Evolutionary conservation across 2,113 vertebrate genomes (phyloP), one percentile per base, ranked within the genome.

Genomic region (Miniopterus natalensis): DNA sequence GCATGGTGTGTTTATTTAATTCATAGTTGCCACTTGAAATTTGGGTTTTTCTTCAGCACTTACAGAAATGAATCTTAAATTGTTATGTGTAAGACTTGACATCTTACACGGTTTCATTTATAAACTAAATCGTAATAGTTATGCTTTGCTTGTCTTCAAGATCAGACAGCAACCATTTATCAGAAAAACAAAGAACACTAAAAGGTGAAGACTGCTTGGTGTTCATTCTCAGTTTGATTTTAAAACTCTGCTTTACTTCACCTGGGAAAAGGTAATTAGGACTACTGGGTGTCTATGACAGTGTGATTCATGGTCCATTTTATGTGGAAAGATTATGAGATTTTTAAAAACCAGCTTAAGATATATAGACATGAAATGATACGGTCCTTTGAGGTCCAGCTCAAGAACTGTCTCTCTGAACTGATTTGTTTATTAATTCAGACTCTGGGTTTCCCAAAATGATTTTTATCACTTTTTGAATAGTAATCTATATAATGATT

Each of bases 81-180:
- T 92, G 63, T 78, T 92, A 63, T 78, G 17, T 45, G 8, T 77
- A 66, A 88, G 23, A 70, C 55, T 86, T 84, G 7, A 71, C 45
- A 66, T 84, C 17, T 74, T 88, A 51, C 2, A 9, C 92, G 20
- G 0, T 90, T 88, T 70, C 49, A 65, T 51, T 90, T 73, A 55
- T 77, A 36, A 87, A 80, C 65, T 84, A 84, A 95, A 66, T 84
- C 47, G 80, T 88, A 91, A 86, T 86, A 79, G 42, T 91, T 88
- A 75, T 49, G 36, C 29, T 90, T 80, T 88, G 47, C 57, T 6
- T 84, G 10, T 86, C 74, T 92, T 96, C 53, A 91, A n/a, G 90
- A 85, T 79, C 27, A 74, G 13, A 71, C 3, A 88, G 57, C 81
- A 92, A 20, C 59, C 31, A 18, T 94, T 90, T 87, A 66, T 73